A percentile compares a stretch with the other conserved stretches of the same genome.
Conservation (phyloP, 2,797 vertebrate species). For the Momotus momota region DNA sequence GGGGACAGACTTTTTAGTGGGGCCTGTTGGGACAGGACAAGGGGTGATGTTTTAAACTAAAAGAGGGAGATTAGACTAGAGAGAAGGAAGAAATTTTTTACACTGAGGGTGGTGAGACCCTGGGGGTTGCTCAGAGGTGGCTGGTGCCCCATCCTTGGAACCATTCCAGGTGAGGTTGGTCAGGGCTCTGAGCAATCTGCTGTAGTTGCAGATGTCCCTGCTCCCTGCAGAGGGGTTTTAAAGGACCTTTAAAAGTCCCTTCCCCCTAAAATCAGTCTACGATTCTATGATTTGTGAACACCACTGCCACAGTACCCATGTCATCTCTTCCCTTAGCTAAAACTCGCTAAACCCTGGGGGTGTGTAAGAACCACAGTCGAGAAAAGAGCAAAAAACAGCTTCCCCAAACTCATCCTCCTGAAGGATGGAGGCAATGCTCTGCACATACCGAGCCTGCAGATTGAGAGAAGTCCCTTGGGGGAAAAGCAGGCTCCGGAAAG, state of each 20-base stretch:
- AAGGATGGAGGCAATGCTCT: background rate
- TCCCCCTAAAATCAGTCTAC: background rate
- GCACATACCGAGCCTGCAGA: background rate
- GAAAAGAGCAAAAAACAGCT: background rate
- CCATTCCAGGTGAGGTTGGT: too few species aligned
- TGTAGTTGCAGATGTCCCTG: background rate
- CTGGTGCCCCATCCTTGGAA: too few species aligned
- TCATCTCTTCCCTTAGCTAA: background rate
- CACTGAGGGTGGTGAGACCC: too few species aligned
- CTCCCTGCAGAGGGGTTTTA: background rate
- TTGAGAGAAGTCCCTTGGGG: background rate
- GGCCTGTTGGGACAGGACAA: too few species aligned
- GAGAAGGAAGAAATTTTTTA: too few species aligned
- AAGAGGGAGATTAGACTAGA: too few species aligned
- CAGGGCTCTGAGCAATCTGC: too few species aligned
- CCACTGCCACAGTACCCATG: fast-evolving
- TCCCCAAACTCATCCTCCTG: background rate
- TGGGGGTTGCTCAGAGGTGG: too few species aligned
- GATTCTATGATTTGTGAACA: background rate
- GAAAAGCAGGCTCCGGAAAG: background rate
- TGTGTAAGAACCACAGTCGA: fast-evolving
- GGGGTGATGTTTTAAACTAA: too few species aligned
- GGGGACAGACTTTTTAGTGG: too few species aligned
- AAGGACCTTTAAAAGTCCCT: background rate
- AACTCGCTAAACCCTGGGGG: background rate